A percentile compares a stretch with the other conserved stretches of the same genome.
Evolutionary conservation across 2,797 vertebrate species (phyloP).

Genomic region (Alfaro cultratus): DNA sequence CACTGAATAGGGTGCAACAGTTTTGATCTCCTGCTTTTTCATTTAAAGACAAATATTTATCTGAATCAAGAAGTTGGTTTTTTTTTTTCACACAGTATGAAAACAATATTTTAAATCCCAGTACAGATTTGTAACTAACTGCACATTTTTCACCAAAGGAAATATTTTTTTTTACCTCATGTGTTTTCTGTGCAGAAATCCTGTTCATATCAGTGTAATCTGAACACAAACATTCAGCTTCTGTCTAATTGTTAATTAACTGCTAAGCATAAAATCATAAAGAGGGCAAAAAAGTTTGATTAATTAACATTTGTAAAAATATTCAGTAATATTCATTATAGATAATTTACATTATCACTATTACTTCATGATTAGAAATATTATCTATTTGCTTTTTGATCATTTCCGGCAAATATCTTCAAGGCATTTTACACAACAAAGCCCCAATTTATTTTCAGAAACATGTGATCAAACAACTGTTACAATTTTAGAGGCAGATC

Average conservation of each 20-base stretch:
- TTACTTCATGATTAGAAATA: not conserved
- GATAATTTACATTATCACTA: not conserved
- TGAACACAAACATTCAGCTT: not conserved
- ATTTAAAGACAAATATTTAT: not conserved
- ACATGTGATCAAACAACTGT: not conserved
- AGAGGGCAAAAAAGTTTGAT: not conserved
- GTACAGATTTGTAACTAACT: not conserved
- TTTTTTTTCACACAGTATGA: not conserved
- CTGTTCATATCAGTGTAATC: not conserved
- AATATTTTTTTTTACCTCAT: not conserved
- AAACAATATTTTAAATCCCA: not conserved
- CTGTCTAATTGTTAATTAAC: not conserved
- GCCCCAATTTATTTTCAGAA: not conserved
- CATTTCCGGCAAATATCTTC: not conserved
- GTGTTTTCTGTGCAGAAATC: not conserved
- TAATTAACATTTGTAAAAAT: not conserved
- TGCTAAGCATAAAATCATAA: not conserved
- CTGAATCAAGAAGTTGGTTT: not conserved
- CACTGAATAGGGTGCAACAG: not conserved
- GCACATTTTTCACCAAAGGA: not conserved
- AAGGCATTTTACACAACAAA: not conserved
- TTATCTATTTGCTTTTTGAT: not conserved
- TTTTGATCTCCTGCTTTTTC: not conserved
- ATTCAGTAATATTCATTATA: not conserved
- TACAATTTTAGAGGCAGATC: not conserved